Evolutionary conservation across 2,113 vertebrate genomes (phyloP).

Genomic region (Periophthalmus modestus): DNA sequence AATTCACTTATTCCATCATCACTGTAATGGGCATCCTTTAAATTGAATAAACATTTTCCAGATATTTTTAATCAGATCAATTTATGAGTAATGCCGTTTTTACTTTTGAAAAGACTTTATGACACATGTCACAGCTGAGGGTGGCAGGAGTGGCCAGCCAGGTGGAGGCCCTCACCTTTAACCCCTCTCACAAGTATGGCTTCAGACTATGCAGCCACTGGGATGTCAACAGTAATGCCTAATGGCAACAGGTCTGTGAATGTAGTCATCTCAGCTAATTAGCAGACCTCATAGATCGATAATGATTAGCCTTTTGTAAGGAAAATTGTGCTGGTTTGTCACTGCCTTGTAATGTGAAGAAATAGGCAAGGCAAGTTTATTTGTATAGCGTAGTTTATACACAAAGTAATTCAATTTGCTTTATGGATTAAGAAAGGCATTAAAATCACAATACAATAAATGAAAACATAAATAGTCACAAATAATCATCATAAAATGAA

Average conservation of each 20-base stretch:
- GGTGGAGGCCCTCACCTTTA: constrained; percentile 41
- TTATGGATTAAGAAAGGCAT: too few species aligned
- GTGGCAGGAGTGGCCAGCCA: constrained; percentile 45
- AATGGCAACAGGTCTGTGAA: constrained; percentile 22
- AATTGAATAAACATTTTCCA: too few species aligned
- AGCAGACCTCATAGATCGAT: neutral
- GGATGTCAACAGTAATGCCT: neutral
- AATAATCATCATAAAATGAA: too few species aligned
- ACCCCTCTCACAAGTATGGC: constrained; percentile 16
- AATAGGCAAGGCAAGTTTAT: too few species aligned
- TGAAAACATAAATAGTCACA: too few species aligned
- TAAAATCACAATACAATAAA: too few species aligned
- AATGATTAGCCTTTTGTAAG: neutral
- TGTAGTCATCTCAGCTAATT: neutral
- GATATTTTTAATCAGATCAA: neutral
- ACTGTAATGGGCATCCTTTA: neutral
- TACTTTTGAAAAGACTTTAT: neutral
- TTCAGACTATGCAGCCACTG: neutral
- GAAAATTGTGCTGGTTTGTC: neutral
- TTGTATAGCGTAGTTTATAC: too few species aligned
- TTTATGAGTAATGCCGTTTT: neutral
- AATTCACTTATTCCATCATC: neutral
- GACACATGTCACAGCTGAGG: constrained; percentile 13
- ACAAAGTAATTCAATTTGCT: too few species aligned
- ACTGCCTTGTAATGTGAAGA: neutral